A percentile compares a stretch with the other conserved stretches of the same genome.
phyloP scores from a whole-genome alignment of 2,797 vertebrate species.

The Malurus leucopterus region DNA sequence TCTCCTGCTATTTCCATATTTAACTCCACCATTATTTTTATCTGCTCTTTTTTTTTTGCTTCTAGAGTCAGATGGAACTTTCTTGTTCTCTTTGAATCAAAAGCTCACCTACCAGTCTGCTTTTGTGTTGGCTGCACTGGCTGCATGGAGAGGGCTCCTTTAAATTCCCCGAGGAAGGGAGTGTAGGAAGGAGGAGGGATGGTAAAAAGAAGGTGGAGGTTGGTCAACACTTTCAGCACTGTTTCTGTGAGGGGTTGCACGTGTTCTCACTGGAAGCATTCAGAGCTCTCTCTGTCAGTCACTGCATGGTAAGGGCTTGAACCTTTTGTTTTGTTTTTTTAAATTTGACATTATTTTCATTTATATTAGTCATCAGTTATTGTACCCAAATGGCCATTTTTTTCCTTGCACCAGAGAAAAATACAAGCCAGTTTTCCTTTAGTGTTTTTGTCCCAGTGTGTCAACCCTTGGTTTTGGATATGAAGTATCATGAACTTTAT shows the following conservation, averaged over 20 bases:
- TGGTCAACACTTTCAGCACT: background rate
- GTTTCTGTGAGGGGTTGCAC: background rate
- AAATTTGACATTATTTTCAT: background rate
- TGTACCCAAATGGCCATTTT: accelerated
- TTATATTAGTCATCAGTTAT: background rate
- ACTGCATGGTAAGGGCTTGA: background rate
- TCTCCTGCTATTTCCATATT: background rate
- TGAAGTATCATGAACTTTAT: background rate
- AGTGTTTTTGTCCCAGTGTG: background rate
- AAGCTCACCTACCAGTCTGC: accelerated
- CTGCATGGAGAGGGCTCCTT: background rate
- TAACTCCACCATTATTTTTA: conserved; percentile 2
- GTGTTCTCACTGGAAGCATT: background rate
- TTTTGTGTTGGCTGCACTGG: background rate
- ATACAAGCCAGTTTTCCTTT: background rate
- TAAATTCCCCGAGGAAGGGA: background rate
- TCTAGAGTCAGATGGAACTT: background rate
- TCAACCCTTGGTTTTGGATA: background rate
- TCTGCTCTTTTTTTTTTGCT: background rate
- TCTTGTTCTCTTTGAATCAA: background rate
- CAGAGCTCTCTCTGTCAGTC: background rate
- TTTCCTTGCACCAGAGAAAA: background rate
- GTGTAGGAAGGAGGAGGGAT: background rate
- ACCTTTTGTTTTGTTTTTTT: background rate
- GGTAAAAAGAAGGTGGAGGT: background rate